phyloP scores from a whole-genome alignment of 2,113 vertebrate genomes.

The Percina caprodes region DNA sequence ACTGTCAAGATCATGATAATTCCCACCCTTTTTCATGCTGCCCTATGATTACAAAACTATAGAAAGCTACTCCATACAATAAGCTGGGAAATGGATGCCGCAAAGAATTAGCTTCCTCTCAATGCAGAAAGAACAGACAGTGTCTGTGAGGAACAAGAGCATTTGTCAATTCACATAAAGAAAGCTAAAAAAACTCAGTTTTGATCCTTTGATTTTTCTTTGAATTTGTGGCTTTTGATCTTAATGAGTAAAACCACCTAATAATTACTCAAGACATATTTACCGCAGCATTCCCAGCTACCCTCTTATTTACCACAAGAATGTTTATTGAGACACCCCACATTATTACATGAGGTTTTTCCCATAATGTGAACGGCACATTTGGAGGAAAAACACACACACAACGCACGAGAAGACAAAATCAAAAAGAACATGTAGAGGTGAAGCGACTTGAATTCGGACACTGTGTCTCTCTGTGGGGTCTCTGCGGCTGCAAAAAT shows the following conservation, averaged over 20 bases:
- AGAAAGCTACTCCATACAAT: conserved; percentile 42
- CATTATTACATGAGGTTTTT: conserved; percentile 73
- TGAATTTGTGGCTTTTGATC: conserved; percentile 78
- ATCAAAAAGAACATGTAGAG: conserved; percentile 60
- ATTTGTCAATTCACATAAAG: conserved; percentile 63
- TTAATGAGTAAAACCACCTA: conserved; percentile 80
- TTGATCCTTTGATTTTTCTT: conserved; percentile 61
- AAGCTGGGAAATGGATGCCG: conserved; percentile 38
- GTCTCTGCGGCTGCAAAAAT: conserved; percentile 39
- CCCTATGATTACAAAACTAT: conserved; percentile 58
- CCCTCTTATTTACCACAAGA: conserved; percentile 71
- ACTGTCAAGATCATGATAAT: conserved; percentile 36
- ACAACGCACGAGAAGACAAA: conserved; percentile 59
- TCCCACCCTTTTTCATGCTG: conserved; percentile 35
- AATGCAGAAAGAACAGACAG: conserved; percentile 35
- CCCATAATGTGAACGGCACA: conserved; percentile 66
- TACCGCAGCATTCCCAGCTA: conserved; percentile 68
- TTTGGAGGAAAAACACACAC: conserved; percentile 66
- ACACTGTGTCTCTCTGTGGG: conserved; percentile 44
- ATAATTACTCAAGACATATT: conserved; percentile 79
- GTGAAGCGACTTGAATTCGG: conserved; percentile 41
- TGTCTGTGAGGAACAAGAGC: conserved; percentile 55
- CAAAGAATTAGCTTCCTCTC: conserved; percentile 43
- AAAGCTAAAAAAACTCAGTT: conserved; percentile 52
- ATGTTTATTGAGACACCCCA: conserved; percentile 75